These are phyloP conservation scores for Zaprionus lachaisei DNA, from an alignment of 1,140 invertebrate species.

Conservation along the genomic window DNA sequence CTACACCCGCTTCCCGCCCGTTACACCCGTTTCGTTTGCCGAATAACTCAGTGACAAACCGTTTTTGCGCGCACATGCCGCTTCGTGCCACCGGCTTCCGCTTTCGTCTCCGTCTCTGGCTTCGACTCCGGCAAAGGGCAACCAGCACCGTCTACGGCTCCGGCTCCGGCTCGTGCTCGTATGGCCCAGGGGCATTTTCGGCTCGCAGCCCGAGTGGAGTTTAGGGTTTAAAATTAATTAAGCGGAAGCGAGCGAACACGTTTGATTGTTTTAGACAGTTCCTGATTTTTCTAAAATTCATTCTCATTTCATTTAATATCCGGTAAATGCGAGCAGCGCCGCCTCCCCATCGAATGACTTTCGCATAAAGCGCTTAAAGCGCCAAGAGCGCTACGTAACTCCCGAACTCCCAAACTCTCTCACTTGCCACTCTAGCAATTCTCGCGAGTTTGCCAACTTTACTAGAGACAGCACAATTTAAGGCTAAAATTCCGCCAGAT, in stretches of 20 bases:
- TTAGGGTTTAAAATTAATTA: constrained; percentile 79
- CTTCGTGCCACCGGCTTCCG: not conserved
- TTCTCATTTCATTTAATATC: constrained; percentile 57
- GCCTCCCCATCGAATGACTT: constrained; percentile 14
- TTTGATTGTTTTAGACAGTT: constrained; percentile 81
- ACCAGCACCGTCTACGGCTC: not conserved
- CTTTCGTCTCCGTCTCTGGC: not conserved
- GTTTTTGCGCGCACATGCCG: constrained; percentile 12
- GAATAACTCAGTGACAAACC: constrained; percentile 36
- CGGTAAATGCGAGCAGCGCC: constrained; percentile 13
- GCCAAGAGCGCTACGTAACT: not conserved
- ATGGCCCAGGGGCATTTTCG: constrained; percentile 52
- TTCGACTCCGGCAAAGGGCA: not conserved
- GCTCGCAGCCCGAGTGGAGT: constrained; percentile 64
- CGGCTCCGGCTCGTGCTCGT: constrained; percentile 14
- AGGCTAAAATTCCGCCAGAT: not conserved
- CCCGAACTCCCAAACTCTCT: not conserved
- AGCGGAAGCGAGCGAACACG: constrained; percentile 76
- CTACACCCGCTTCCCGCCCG: not conserved
- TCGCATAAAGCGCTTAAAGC: constrained; percentile 30
- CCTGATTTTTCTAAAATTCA: constrained; percentile 56
- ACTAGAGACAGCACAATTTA: not conserved
- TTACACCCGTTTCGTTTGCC: not conserved
- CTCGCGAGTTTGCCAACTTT: too few species aligned
- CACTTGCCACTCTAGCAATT: not conserved